These are phyloP conservation scores for Ariolimax columbianus DNA, from an alignment of 2,888 invertebrate species.

Conservation along the genomic window DNA sequence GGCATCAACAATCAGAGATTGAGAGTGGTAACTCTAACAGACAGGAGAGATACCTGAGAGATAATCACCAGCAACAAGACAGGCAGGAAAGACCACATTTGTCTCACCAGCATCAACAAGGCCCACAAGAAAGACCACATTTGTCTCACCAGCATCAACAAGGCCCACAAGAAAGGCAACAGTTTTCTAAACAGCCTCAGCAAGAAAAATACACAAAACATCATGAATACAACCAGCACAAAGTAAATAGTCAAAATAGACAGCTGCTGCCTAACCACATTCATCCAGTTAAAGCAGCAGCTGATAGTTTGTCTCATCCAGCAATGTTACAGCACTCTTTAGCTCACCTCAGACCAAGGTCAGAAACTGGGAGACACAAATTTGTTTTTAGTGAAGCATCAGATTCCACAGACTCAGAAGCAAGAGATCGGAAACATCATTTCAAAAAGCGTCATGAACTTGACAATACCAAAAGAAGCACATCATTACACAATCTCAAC, in stretches of 20 bases:
- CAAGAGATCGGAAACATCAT: slow-evolving; percentile 60
- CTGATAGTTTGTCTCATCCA: background rate
- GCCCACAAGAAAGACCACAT: background rate
- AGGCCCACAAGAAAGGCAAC: background rate
- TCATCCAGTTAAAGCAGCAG: background rate
- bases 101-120: background rate
- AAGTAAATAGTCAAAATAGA: background rate
- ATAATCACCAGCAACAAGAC: background rate
- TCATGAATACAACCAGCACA: background rate
- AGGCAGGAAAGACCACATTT: background rate
- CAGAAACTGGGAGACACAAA: slow-evolving; percentile 9
- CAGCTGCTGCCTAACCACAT: background rate
- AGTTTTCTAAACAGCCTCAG: background rate
- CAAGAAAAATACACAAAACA: background rate
- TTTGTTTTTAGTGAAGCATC: slow-evolving; percentile 61
- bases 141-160: background rate
- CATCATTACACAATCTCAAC: slow-evolving; percentile 65
- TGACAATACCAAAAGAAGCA: slow-evolving; percentile 70
- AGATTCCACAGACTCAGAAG: slow-evolving; percentile 73
- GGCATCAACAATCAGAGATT: background rate
- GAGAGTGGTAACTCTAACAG: background rate
- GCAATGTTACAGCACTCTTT: background rate
- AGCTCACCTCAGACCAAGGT: slow-evolving; percentile 1
- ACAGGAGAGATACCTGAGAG: background rate
- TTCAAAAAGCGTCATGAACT: slow-evolving; percentile 65